A percentile compares a stretch with the other conserved stretches of the same genome.
These are phyloP conservation scores for Ploceus nigricollis DNA, from an alignment of 2,113 vertebrate species.

Conservation along the genomic window DNA sequence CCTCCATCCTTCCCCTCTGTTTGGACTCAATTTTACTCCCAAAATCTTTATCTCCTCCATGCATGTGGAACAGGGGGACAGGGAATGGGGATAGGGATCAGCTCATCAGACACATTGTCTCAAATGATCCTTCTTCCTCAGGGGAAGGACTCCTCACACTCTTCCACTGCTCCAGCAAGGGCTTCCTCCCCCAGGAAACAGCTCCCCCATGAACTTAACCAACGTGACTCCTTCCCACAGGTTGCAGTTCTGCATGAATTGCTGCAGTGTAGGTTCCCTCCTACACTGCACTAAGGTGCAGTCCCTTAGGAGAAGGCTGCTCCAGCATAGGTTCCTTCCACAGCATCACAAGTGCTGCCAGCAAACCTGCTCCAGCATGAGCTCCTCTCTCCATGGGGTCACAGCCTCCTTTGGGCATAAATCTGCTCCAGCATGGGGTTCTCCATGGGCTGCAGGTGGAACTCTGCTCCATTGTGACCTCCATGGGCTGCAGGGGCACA, in stretches of 20 bases:
- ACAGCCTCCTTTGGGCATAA: background rate
- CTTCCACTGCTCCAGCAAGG: background rate
- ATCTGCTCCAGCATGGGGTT: fast-evolving
- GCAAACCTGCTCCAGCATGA: background rate
- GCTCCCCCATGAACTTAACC: background rate
- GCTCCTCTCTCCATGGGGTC: background rate
- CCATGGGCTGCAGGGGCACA: background rate
- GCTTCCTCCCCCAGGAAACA: background rate
- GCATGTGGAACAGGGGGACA: background rate
- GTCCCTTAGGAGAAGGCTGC: background rate
- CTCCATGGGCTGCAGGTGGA: background rate
- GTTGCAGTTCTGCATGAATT: background rate
- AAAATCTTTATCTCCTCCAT: background rate
- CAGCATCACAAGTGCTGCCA: background rate
- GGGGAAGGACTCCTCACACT: background rate
- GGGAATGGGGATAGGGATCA: fast-evolving
- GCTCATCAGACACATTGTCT: background rate
- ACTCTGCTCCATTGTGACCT: background rate
- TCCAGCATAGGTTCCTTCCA: background rate
- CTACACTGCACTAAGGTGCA: fast-evolving
- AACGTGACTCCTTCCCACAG: background rate
- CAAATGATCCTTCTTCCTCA: background rate
- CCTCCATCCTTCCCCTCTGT: background rate
- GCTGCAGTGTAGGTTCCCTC: background rate
- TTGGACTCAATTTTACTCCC: background rate